Conservation (phyloP, 2,113 vertebrate species). For the Lepus americanus region DNA sequence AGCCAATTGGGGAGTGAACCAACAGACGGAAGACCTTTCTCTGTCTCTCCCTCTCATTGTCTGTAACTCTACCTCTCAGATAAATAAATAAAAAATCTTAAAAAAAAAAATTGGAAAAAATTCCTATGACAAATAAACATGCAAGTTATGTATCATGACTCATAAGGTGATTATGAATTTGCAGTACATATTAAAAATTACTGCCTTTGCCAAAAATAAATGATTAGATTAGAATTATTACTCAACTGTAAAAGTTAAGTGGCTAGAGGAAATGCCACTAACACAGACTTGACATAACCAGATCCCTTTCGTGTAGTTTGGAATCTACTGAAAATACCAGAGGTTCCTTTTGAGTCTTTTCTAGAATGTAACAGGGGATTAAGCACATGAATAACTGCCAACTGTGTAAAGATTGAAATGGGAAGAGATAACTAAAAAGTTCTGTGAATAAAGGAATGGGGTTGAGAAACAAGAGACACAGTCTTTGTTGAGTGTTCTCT, state of each 20-base stretch:
- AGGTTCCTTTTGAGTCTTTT: not conserved
- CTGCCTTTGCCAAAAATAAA: constrained; percentile 27
- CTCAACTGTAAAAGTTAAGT: not conserved
- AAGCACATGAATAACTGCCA: not conserved
- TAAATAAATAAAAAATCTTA: too few species aligned
- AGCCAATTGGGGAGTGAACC: too few species aligned
- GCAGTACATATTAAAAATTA: not conserved
- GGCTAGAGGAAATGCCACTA: not conserved
- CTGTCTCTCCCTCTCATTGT: too few species aligned
- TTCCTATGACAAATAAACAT: not conserved
- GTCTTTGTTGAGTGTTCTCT: not conserved
- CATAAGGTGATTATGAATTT: not conserved
- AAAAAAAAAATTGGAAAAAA: not conserved
- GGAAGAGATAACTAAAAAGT: not conserved
- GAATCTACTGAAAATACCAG: not conserved
- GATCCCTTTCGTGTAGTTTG: not conserved
- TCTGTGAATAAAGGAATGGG: not conserved
- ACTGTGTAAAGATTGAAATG: constrained; percentile 39
- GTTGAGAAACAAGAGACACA: not conserved
- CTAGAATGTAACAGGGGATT: not conserved
- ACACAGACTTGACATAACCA: not conserved
- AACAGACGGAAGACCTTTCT: too few species aligned
- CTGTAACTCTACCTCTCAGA: too few species aligned
- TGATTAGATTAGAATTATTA: not conserved
- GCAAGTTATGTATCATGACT: not conserved